Evolutionary conservation across 2,113 vertebrate genomes (phyloP), one percentile per base, ranked within the genome.

Genomic region (Bujurquina vittata): DNA sequence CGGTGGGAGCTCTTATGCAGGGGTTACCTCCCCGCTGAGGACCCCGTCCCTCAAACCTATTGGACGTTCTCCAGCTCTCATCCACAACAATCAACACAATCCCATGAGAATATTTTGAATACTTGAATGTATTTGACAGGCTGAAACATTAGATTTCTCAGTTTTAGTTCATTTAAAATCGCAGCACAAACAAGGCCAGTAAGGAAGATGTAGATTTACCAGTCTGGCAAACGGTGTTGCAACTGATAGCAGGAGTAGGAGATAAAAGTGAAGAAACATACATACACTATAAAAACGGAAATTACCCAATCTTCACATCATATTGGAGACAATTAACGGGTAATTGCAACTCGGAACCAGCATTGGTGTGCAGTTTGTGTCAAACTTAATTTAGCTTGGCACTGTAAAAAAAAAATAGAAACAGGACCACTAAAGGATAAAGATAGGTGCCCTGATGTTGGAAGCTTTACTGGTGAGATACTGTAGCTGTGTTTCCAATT

Each of bases 61-160:
- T 83, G 84, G 61, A 87, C 49, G 76, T 88, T 81, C 86, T 91
- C 89, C 81, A 83, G 52, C 69, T 31, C 67, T 81, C 72, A 20
- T 87, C 74, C 59, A 55, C 79, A 69, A 85, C 59, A 81, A 60
- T 91, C 90, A 81, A 23, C 78, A 31, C 40, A 74, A 80, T 76
- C 58, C 62, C 74, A 22, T 37, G 55, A 6, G 52, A 65, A 54
- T 54, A 20, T 52, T 72, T 54, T 74, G 63, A 80, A 76, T 83
- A 84, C 84, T 75, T 69, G 37, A 77, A 67, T 35, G 20, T 6
- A 72, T 5, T 17, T 72, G 67, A 72, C 26, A 33, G 46, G 10
- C 10, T 72, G 46, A 54, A 72, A 72, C 26, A 10, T 75, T 61
- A 73, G 56, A 83, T 74, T 56, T 55, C 7, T 35, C 57, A 20